Conservation (phyloP, 2,888 invertebrate genomes). For the Ferrisia virgata region DNA sequence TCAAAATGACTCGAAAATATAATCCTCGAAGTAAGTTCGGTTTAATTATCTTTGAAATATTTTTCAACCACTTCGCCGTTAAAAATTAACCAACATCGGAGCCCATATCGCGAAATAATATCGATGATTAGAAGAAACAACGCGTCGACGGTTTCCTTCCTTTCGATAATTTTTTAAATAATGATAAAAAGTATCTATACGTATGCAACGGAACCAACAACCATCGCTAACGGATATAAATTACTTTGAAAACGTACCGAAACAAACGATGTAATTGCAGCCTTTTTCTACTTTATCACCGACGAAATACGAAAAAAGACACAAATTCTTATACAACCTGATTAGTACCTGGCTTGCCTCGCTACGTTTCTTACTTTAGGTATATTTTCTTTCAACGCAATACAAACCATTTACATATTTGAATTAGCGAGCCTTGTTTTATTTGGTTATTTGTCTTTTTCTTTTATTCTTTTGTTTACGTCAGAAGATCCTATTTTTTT, state of each 20-base stretch:
- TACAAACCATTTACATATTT: background rate
- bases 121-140: constrained; percentile 23
- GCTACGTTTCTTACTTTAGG: no score
- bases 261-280: constrained; percentile 11
- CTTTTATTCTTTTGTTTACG: background rate
- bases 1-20: constrained; percentile 16
- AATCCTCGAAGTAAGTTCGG: constrained; percentile 21
- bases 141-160: background rate
- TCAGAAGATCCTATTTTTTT: background rate
- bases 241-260: background rate
- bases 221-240: background rate
- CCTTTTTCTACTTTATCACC: background rate
- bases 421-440: background rate
- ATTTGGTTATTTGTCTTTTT: background rate
- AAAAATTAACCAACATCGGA: background rate
- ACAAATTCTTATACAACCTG: background rate
- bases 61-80: background rate
- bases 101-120: background rate
- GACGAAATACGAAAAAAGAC: background rate
- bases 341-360: no score
- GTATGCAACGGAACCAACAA: background rate
- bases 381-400: background rate
- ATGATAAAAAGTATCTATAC: background rate
- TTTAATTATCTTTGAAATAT: constrained; percentile 20
- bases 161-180: constrained; percentile 18